Evolutionary conservation across 1,140 invertebrate species (phyloP), one percentile per base, ranked within the genome.

Genomic region (Pollicipes pollicipes): DNA sequence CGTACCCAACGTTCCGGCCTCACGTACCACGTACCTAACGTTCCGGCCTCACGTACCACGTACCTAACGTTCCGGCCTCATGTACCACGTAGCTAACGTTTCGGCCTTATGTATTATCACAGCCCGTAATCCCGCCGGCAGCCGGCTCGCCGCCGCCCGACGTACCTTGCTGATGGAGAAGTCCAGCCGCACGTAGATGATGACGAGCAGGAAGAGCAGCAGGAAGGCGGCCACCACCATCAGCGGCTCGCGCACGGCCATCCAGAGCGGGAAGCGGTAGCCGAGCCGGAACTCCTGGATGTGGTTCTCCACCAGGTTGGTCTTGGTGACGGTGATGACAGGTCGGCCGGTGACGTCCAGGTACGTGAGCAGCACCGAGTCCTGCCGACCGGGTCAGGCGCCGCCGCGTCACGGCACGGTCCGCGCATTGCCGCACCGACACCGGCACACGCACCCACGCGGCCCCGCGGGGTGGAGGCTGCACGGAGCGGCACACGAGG

Each of bases 381-480:
- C 88, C 26, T 87, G 80, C 24, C n/a, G n/a, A n/a, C n/a, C n/a
- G n/a, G 88, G 80, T 69, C 91, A 83, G 30, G 86, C 85, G 0
- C 95, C 86, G 29, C 84, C 77, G 80, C 91, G 99, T 3, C 95
- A 95, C 3, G 91, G 84, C 74, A 84, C 85, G 0, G 98, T 75
- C 75, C 90, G 85, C 31, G 97, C 87, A 78, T 90, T 87, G 17
- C 86, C 86, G 31, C 88, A 85, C 30, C 95, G 99, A 82, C 76
- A 99, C 95, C 66, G 99, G 87, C 77, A 91, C 0, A 97, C 86
- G 29, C 86, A 82, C 26, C 94, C 80, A 73, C 97, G 87, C 77
- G 98, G 93, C 70, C 99, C 86, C 66, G 93, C 84, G 88, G 97
- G 94, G 76, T 99, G 93, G 82, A 98, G 94, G 82, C 89, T 97